Base-by-base conservation (phyloP, 1,140 invertebrate genomes). In the Eumeta japonica region DNA sequence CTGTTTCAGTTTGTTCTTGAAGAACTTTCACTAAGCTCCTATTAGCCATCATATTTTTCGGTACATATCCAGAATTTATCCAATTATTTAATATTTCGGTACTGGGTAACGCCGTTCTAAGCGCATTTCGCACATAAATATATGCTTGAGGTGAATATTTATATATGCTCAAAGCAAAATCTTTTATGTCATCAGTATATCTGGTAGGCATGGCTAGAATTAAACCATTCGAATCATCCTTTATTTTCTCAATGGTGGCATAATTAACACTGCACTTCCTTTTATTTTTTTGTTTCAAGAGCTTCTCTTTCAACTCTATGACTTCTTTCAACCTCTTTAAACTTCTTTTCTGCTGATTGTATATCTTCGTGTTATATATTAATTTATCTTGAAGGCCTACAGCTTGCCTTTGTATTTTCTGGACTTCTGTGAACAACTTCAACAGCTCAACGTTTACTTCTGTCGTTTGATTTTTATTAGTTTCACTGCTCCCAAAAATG, bases 61-160 rank as follows among this genome's bases (percentile, higher is more conserved):
- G 58, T 32, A 67, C 58, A 34, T 53, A 70, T 3, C 66, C 66
- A 0, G 58, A 36, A 3, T 46, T 51, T 2, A 68, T 14, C 70
- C 70, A 74, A 0, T 57, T 52, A 3, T 74, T 66, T 14, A 74
- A 16, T 9, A 68, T 50, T 17, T 71, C 64, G 28, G 64, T 71
- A 48, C 64, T 63, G 0, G 68, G 68, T 30, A 73, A 46, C 44
- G 71, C 40, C 2, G 68, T 74, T 38, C 70, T 54, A 44, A 74
- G 46, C n/a, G 58, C 63, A 48, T 74, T 74, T 37, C 70, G 58
- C 35, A 66, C 52, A 40, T 71, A 74, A 32, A 74, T 67, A 24
- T 74, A 74, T 0, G 66, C 59, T 46, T 74, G 66, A 3, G 70
- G 70, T 0, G 70, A 72, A 41, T 74, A 74, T 35, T 62, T 74